Evolutionary conservation across 2,113 vertebrate genomes (phyloP), one percentile per base, ranked within the genome.

Genomic region (Dicrurus megarhynchus): DNA sequence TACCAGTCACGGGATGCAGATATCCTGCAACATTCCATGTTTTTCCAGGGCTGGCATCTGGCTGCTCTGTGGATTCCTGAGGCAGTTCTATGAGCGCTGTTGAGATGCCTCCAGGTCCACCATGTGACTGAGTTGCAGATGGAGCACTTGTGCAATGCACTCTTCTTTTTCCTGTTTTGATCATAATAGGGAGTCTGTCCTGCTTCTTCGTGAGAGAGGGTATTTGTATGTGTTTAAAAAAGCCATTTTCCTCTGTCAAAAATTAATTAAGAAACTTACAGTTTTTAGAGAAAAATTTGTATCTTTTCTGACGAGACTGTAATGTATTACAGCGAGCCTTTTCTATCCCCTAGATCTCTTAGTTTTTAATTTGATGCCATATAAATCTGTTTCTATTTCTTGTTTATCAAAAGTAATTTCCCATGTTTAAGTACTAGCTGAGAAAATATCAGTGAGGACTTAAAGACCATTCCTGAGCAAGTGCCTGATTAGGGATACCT

Each of bases 41-140:
- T 95, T 95, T 87, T 60, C 52, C 79, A 81, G 76, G 49, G 73
- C 65, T 96, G 91, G 93, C 94, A 97, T 93, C 96, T 97, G 94
- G 92, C 78, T 83, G 71, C 89, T 42, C 84, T 89, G 83, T 75
- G 64, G 22, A 77, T 68, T 96, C 91, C 91, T 49, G 61, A 63
- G 95, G 93, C 93, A 11, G 73, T 76, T 97, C 60, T 94, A 86
- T 32, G 39, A 46, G 24, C 9, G 1, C 57, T 92, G 86, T 18
- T 49, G 78, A 81, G 46, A 46, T 74, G 90, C 90, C 85, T 91
- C 61, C 77, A 76, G 92, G 16, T 59, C 61, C 74, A 23, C 32
- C 89, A 57, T 7, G 70, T 76, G 91, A 63, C 9, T 17, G 26
- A 61, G 57, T 35, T 95, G 88, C 94, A 96, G 90, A 96, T 94